Evolutionary conservation across 64 coral and sea anemone species (phyloP).

Genomic region (Porites australiensis): DNA sequence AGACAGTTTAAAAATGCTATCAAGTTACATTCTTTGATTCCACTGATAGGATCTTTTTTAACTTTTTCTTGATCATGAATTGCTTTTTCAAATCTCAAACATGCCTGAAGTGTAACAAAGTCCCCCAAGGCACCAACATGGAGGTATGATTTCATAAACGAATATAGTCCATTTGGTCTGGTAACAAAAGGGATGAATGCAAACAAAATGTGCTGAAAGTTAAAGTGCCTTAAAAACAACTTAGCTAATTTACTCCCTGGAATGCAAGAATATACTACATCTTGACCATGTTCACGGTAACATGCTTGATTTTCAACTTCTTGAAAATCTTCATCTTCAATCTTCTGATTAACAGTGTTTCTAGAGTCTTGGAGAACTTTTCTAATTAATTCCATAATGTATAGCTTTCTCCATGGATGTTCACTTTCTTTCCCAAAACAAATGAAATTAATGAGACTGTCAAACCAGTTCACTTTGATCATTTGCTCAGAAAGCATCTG

Average conservation of each 20-base stretch:
- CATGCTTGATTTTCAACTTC: background rate
- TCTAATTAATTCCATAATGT: constrained; percentile 11
- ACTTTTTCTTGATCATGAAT: constrained; percentile 36
- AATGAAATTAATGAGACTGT: constrained; percentile 6
- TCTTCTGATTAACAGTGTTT: background rate
- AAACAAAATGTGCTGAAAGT: constrained; percentile 22
- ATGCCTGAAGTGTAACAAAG: constrained; percentile 6
- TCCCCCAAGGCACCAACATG: background rate
- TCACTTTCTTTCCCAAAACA: background rate
- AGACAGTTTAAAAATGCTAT: constrained; percentile 11
- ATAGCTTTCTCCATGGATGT: constrained; percentile 12
- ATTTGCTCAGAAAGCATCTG: background rate
- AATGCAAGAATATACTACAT: background rate
- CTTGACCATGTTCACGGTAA: background rate
- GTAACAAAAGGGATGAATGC: constrained; percentile 24
- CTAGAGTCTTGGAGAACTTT: constrained; percentile 1
- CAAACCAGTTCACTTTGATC: background rate
- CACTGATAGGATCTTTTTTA: constrained; percentile 6
- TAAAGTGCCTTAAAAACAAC: constrained; percentile 1
- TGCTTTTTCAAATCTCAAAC: constrained; percentile 8
- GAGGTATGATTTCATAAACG: constrained; percentile 19
- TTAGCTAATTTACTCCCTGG: background rate
- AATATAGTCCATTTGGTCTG: constrained; percentile 32
- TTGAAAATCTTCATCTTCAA: background rate
- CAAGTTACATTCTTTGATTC: background rate